Percentiles rank a stretch among this genome's conserved stretches.
Evolutionary conservation across 2,888 invertebrate species (phyloP).

Genomic region (Hirudinaria manillensis): DNA sequence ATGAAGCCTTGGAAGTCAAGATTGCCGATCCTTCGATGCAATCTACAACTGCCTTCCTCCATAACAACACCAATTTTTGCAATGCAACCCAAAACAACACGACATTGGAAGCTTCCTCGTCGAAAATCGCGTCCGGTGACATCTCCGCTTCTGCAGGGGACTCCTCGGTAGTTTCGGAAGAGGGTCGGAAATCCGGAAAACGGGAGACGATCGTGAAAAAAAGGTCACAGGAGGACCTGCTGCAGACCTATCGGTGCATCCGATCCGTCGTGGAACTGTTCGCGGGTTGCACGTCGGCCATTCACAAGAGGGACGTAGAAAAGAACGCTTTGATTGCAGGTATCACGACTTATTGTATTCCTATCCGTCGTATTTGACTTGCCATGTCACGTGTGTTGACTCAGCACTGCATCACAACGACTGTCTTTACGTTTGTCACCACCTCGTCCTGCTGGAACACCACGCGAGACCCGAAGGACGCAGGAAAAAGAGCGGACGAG

Average conservation of each 20-base stretch:
- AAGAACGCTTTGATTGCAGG: background rate
- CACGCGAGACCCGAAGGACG: background rate
- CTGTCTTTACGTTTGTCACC: constrained; percentile 8
- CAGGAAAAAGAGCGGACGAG: background rate
- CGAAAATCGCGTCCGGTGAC: background rate
- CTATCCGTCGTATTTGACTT: background rate
- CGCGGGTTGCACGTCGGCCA: background rate
- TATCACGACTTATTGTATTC: background rate
- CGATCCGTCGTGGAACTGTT: background rate
- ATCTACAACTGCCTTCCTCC: background rate
- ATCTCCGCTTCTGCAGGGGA: too few relatives aligned
- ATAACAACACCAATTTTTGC: background rate
- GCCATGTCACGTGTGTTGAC: background rate
- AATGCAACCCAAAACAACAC: background rate
- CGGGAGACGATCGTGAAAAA: background rate
- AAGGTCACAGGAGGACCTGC: background rate
- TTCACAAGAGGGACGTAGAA: constrained; percentile 3
- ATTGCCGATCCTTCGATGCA: background rate
- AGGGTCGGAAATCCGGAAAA: too few relatives aligned
- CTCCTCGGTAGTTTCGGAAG: too few relatives aligned
- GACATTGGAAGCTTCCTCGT: background rate
- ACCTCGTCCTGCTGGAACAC: background rate
- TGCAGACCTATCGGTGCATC: background rate
- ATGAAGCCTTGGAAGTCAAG: background rate
- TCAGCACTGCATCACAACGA: constrained; percentile 23